Conservation (phyloP, 2,888 invertebrate species). For the Suillia variegata region DNA sequence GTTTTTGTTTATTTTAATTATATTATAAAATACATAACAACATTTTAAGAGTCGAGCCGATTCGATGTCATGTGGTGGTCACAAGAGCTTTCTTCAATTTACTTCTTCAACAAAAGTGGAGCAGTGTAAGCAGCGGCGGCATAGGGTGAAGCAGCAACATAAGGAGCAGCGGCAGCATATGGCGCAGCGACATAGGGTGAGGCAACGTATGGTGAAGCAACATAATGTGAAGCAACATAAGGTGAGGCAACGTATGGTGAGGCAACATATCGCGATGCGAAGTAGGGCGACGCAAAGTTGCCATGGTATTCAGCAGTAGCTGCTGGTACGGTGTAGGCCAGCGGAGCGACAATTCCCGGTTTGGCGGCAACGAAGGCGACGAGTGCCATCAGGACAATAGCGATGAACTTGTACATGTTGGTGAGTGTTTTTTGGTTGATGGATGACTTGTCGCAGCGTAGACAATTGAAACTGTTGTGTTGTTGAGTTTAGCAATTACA, state of each 20-base stretch:
- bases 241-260: slow-evolving; percentile 35
- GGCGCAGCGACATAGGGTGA: slow-evolving; percentile 23
- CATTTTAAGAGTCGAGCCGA: too few relatives aligned
- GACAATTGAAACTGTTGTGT: slow-evolving; percentile 44
- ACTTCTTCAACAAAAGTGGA: slow-evolving; percentile 49
- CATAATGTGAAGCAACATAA: slow-evolving; percentile 29
- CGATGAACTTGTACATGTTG: slow-evolving; percentile 46
- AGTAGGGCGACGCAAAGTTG: slow-evolving; percentile 44
- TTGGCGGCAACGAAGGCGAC: slow-evolving; percentile 52
- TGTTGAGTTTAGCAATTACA: slow-evolving; percentile 23
- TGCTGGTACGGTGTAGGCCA: slow-evolving; percentile 49
- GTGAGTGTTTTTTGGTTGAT: slow-evolving; percentile 16
- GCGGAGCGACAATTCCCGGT: slow-evolving; percentile 52
- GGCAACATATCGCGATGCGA: slow-evolving; percentile 22
- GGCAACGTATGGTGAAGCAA: slow-evolving; percentile 20
- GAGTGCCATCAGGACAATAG: slow-evolving; percentile 48
- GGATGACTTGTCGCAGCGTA: slow-evolving; percentile 23
- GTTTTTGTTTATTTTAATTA: too few relatives aligned
- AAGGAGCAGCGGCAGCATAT: slow-evolving; percentile 34
- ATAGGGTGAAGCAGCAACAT: slow-evolving; percentile 38
- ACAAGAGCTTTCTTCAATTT: too few relatives aligned
- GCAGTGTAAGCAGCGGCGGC: slow-evolving; percentile 35
- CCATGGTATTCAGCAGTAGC: slow-evolving; percentile 65
- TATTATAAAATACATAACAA: too few relatives aligned
- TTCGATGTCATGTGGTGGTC: too few relatives aligned